Evolutionary conservation across 2,113 vertebrate species (phyloP).

Genomic region (Pontoporia blainvillei): DNA sequence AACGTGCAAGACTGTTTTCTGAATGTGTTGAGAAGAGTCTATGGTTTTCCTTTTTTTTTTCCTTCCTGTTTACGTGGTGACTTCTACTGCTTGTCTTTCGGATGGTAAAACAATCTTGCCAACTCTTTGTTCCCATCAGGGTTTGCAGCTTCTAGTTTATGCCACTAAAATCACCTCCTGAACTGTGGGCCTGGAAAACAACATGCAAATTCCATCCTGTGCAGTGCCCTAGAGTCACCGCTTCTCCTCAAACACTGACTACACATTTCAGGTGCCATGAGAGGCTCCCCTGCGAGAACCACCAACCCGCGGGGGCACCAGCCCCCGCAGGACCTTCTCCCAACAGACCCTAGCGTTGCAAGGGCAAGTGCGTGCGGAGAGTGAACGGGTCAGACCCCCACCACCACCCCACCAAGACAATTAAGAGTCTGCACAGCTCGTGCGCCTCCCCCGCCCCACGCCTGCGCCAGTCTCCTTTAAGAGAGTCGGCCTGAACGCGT

Average conservation of each 20-base stretch:
- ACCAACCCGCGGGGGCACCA: rapidly evolving
- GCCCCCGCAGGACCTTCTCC: not conserved
- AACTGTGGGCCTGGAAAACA: not conserved
- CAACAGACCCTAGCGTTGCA: not conserved
- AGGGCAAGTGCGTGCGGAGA: not conserved
- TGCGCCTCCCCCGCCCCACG: not conserved
- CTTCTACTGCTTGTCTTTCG: not conserved
- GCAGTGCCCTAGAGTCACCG: not conserved
- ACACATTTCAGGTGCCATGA: not conserved
- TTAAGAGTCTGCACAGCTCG: not conserved
- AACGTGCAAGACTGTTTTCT: not conserved
- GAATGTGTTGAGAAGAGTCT: not conserved
- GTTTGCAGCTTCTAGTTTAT: not conserved
- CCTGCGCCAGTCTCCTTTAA: slow-evolving; percentile 49
- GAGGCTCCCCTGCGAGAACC: not conserved
- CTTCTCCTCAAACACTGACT: not conserved
- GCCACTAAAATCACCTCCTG: not conserved
- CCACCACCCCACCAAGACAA: not conserved
- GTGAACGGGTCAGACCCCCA: not conserved
- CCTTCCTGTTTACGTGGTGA: not conserved
- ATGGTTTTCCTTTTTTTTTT: not conserved
- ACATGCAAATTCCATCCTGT: not conserved
- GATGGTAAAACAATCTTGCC: not conserved
- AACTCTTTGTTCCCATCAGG: not conserved
- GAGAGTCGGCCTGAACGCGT: not conserved